Percentiles rank a stretch among this genome's conserved stretches.
Evolutionary conservation across 1,140 invertebrate species (phyloP).

Genomic region (Tetramorium simillimum): DNA sequence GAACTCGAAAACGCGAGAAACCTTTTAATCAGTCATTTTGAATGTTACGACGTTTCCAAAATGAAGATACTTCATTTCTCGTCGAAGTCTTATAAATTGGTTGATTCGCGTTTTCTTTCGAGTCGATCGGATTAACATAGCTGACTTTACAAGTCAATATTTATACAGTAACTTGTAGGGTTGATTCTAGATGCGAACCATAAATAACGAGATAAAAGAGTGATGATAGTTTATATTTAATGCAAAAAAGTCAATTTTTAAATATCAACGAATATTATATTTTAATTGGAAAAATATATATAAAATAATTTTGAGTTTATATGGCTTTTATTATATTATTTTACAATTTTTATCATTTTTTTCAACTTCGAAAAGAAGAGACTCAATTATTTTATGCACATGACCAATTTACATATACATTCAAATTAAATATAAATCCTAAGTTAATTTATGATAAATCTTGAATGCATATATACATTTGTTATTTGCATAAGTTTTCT

Average conservation of each 20-base stretch:
- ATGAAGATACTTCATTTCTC: neutral
- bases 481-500: neutral
- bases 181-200: constrained; percentile 19
- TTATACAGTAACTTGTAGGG: constrained; percentile 15
- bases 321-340: neutral
- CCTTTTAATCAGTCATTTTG: neutral
- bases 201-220: neutral
- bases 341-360: neutral
- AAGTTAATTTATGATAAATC: neutral
- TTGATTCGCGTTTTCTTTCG: constrained; percentile 2
- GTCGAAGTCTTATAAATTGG: neutral
- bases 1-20: neutral
- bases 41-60: constrained; percentile 10
- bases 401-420: neutral
- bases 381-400: neutral
- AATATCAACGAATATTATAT: neutral
- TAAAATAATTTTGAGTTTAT: neutral
- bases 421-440: neutral
- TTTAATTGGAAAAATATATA: neutral
- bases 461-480: neutral
- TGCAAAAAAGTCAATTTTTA: neutral
- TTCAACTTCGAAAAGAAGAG: neutral
- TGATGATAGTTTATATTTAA: neutral
- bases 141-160: constrained; percentile 2
- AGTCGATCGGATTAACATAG: constrained; percentile 5